Conservation (phyloP, 2,888 invertebrate genomes). For the Papilio elwesi region DNA sequence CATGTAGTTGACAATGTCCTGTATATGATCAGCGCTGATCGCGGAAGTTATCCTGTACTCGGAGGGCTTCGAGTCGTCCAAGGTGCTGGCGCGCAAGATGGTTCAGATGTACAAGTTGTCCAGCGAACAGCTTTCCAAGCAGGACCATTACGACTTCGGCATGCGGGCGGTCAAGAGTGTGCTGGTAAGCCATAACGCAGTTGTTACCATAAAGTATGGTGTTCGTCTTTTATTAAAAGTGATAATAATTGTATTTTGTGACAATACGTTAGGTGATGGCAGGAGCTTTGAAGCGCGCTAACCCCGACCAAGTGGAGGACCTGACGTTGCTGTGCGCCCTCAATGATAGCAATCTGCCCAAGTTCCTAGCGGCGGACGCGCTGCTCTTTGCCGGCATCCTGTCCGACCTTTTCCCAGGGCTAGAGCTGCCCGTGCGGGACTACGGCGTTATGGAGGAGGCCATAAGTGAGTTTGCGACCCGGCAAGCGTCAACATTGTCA, state of each 20-base stretch:
- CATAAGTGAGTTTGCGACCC: slow-evolving; percentile 68
- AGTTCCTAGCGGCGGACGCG: slow-evolving; percentile 94
- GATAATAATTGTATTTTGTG: neutral
- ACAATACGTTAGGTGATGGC: slow-evolving; percentile 88
- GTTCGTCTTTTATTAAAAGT: neutral
- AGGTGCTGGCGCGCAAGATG: slow-evolving; percentile 94
- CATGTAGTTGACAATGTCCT: neutral
- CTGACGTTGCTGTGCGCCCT: slow-evolving; percentile 93
- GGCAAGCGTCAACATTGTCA: too few species aligned
- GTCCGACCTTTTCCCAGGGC: slow-evolving; percentile 95
- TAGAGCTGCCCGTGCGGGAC: slow-evolving; percentile 90
- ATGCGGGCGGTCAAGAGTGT: slow-evolving; percentile 98
- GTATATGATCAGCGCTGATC: slow-evolving; percentile 85
- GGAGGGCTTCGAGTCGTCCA: slow-evolving; percentile 95
- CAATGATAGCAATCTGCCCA: slow-evolving; percentile 95
- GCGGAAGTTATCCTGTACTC: slow-evolving; percentile 97
- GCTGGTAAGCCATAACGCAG: slow-evolving; percentile 73
- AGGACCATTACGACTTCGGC: slow-evolving; percentile 96
- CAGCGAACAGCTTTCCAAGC: slow-evolving; percentile 95
- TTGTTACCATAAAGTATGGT: neutral
- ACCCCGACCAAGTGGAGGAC: slow-evolving; percentile 93
- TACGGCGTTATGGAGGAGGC: slow-evolving; percentile 90
- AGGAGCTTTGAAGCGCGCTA: slow-evolving; percentile 92
- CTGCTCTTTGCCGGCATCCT: slow-evolving; percentile 93
- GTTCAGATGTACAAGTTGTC: slow-evolving; percentile 96